phyloP scores from a whole-genome alignment of 2,113 vertebrate species.

The Eubucco bourcierii region DNA sequence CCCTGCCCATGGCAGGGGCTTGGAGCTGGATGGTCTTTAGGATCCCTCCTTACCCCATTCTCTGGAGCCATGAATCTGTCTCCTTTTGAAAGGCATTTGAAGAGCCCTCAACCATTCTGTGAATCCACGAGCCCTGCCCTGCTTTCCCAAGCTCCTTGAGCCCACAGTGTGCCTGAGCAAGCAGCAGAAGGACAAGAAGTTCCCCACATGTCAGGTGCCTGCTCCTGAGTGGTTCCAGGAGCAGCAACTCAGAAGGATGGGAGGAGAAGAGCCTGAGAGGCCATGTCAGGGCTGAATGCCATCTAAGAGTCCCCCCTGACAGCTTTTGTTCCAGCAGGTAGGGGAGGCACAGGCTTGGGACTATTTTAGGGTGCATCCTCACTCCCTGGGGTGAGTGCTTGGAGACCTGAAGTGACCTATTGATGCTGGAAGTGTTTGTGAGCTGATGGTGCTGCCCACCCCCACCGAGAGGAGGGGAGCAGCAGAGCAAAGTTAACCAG shows the following conservation, averaged over 20 bases:
- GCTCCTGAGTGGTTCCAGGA: background rate
- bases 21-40: background rate
- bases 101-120: background rate
- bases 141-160: background rate
- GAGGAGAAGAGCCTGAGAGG: background rate
- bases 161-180: background rate
- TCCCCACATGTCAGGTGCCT: background rate
- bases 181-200: background rate
- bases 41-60: background rate
- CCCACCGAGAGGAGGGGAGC: background rate
- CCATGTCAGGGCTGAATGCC: background rate
- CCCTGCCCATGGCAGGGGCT: too few species aligned
- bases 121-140: background rate
- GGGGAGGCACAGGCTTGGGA: background rate
- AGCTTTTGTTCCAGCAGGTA: slow-evolving; percentile 5
- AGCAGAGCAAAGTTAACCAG: background rate
- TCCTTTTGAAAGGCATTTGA: too few species aligned
- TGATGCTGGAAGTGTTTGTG: background rate
- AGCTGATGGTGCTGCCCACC: background rate
- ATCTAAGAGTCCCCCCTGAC: background rate
- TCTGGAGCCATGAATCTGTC: too few species aligned
- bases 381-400: background rate
- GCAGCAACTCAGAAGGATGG: background rate
- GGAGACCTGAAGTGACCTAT: background rate
- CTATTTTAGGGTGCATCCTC: background rate